Percentiles rank a stretch among this genome's conserved stretches.
phyloP scores from a whole-genome alignment of 2,888 invertebrate genomes.

The Micoletzkya japonica region DNA sequence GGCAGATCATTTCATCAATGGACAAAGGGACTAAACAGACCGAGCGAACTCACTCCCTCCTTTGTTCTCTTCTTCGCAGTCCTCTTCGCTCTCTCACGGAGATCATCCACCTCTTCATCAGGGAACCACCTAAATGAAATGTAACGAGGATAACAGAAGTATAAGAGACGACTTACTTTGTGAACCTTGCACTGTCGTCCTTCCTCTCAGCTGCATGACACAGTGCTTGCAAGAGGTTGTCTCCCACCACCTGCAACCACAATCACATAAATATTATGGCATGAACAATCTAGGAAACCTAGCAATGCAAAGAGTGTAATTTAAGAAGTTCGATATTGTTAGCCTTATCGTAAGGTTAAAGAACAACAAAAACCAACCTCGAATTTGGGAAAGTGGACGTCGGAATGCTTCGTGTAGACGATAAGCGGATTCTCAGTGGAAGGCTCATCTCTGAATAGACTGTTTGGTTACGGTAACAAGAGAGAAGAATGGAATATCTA shows the following conservation, averaged over 20 bases:
- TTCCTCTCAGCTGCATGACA: conserved; percentile 30
- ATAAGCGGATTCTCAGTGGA: conserved; percentile 77
- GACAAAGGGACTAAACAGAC: no score
- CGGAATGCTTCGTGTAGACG: conserved; percentile 76
- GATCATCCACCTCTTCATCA: no score
- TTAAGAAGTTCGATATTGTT: not conserved
- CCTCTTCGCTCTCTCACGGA: no score
- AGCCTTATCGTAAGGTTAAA: conserved; percentile 1
- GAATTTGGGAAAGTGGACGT: conserved; percentile 75
- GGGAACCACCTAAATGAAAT: no score
- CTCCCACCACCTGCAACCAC: conserved; percentile 33
- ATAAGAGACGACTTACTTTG: not conserved
- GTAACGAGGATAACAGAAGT: no score
- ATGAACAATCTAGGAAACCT: no score
- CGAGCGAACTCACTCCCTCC: not conserved
- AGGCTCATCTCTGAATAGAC: conserved; percentile 72
- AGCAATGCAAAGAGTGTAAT: no score
- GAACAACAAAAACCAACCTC: conserved; percentile 76
- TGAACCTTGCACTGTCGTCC: not conserved
- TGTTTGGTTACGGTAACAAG: not conserved
- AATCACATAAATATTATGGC: no score
- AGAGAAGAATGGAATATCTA: not conserved
- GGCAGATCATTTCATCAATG: no score
- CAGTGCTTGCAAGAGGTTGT: conserved; percentile 32
- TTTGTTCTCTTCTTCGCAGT: conserved; percentile 26